Percentiles rank a stretch among this genome's conserved stretches.
Evolutionary conservation across 2,113 vertebrate genomes (phyloP).

Genomic region (Rynchops niger): DNA sequence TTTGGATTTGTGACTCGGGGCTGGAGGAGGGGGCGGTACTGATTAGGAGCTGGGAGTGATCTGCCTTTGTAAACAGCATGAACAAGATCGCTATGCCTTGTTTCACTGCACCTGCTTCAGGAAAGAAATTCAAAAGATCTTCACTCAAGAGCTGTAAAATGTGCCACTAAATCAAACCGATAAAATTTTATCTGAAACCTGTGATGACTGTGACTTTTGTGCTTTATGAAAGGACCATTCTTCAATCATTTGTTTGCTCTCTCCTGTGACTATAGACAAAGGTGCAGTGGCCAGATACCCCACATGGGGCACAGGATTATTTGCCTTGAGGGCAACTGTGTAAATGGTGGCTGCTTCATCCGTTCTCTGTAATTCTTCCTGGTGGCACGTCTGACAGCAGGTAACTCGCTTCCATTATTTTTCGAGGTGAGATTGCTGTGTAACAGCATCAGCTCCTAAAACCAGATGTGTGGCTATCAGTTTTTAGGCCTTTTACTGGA

Average conservation of each 20-base stretch:
- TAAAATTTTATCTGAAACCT: not conserved
- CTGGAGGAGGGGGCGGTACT: not conserved
- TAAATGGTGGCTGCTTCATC: not conserved
- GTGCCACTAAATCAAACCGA: not conserved
- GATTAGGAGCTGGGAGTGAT: not conserved
- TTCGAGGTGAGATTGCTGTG: not conserved
- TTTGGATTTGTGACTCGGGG: not conserved
- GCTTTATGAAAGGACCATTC: not conserved
- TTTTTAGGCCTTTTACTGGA: not conserved
- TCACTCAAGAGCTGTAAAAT: not conserved
- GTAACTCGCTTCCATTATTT: not conserved
- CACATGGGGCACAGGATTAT: not conserved
- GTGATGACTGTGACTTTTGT: not conserved
- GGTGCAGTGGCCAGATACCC: fast-evolving
- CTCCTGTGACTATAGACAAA: not conserved
- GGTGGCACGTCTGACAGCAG: not conserved
- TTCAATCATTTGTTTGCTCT: not conserved
- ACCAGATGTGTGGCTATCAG: not conserved
- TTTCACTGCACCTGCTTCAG: not conserved
- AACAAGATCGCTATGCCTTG: not conserved
- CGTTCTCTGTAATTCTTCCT: not conserved
- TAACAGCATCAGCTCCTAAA: not conserved
- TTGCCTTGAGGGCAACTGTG: not conserved
- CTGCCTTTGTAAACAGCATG: not conserved
- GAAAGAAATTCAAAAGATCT: not conserved